phyloP scores from a whole-genome alignment of 2,888 invertebrate species.

The Cheilosia variabilis region DNA sequence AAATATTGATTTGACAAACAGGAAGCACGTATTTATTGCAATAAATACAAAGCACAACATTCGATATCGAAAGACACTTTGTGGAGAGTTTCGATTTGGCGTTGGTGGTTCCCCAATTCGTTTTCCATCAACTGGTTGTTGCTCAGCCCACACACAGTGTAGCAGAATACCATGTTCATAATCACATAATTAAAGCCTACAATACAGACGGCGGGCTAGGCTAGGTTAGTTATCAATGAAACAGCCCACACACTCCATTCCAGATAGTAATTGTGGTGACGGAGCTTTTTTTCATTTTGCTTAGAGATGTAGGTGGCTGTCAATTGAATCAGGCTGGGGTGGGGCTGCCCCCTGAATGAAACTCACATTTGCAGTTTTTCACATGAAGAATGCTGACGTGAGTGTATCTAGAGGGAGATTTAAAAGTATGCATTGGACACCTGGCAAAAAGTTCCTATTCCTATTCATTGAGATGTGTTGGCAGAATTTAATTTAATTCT shows the following conservation, averaged over 20 bases:
- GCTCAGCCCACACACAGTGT: constrained; percentile 44
- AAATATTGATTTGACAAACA: neutral
- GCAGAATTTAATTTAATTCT: constrained; percentile 6
- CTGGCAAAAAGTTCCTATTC: constrained; percentile 3
- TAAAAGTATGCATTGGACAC: constrained; percentile 34
- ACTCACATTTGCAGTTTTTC: constrained; percentile 49
- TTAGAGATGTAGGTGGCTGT: constrained; percentile 63
- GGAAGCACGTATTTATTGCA: constrained; percentile 2
- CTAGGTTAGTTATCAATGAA: constrained; percentile 70
- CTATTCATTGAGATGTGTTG: constrained; percentile 20
- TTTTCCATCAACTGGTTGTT: constrained; percentile 28
- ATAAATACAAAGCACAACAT: neutral
- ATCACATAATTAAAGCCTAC: constrained; percentile 71
- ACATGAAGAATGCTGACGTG: constrained; percentile 36
- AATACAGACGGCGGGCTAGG: constrained; percentile 23
- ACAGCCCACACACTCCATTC: constrained; percentile 45
- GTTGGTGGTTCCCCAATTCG: constrained; percentile 52
- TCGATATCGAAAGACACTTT: neutral
- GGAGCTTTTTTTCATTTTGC: constrained; percentile 21
- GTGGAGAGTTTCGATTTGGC: constrained; percentile 9
- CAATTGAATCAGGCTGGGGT: constrained; percentile 37
- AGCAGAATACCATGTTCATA: constrained; percentile 56
- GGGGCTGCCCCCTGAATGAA: constrained; percentile 22
- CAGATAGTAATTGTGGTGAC: constrained; percentile 50
- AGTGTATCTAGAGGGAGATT: too few species aligned